phyloP scores from a whole-genome alignment of 2,797 vertebrate genomes.

The Spinibarbus caldwelli region DNA sequence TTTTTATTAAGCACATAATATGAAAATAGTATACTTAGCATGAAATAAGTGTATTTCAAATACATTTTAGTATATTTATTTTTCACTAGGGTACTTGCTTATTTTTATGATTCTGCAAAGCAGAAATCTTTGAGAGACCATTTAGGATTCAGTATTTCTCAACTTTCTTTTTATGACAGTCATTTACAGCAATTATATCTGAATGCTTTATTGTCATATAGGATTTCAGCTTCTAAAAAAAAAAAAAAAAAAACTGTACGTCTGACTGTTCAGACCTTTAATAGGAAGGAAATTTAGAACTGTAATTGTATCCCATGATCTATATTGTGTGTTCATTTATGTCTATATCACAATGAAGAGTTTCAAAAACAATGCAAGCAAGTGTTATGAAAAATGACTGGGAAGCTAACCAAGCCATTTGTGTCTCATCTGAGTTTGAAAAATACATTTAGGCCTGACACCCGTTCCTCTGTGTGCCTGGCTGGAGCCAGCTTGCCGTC shows the following conservation, averaged over 20 bases:
- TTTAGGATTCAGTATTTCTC: not conserved
- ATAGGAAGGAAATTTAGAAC: not conserved
- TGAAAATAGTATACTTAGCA: too few relatives aligned
- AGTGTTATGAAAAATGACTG: not conserved
- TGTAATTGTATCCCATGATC: not conserved
- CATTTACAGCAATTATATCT: not conserved
- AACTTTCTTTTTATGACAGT: not conserved
- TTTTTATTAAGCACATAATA: too few relatives aligned
- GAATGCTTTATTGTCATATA: not conserved
- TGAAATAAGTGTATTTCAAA: too few relatives aligned
- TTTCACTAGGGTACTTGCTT: too few relatives aligned
- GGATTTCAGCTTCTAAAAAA: not conserved
- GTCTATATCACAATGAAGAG: not conserved
- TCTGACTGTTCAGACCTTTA: not conserved
- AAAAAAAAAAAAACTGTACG: not conserved
- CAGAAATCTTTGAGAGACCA: not conserved
- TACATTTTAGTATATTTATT: too few relatives aligned
- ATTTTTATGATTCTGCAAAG: not conserved
- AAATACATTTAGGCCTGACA: constrained; percentile 52
- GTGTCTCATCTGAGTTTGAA: constrained; percentile 5
- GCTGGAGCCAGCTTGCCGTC: constrained; percentile 47
- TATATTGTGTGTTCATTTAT: not conserved
- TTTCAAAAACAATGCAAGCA: constrained; percentile 6
- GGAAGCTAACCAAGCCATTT: constrained; percentile 18
- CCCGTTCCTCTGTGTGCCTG: constrained; percentile 35